Evolutionary conservation across 1,140 invertebrate species (phyloP), one percentile per base, ranked within the genome.

Genomic region (Ceratina australensis): DNA sequence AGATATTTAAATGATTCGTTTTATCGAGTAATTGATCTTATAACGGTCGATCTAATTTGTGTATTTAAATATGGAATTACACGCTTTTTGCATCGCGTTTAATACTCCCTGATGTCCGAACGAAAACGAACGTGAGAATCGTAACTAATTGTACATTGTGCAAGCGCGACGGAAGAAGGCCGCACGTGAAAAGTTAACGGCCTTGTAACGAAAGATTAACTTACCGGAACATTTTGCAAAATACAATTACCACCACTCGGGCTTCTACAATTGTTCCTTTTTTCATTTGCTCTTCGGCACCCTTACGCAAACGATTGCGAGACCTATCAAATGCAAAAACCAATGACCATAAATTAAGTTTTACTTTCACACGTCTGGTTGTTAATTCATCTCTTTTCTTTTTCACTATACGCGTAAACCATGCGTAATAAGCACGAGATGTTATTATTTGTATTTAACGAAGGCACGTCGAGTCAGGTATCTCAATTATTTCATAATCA

Each of bases 201-300:
- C 83, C 83, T 84, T 84, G 83, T 84, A 83, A 83, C 78, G 75
- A 68, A 83, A 84, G 71, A 84, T 83, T 81, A 84, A 83, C 78
- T 83, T 84, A 81, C 42, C 83, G 83, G 67, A 82, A 84, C 81
- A 72, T 77, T 83, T 80, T 83, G 63, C 65, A 79, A 79, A 69
- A 33, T 65, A 56, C 66, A 50, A 59, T 75, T 56, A 59, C 49
- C 33, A 12, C 28, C 65, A 78, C 59, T 26, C 3, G 16, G 66
- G 67, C 33, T n/a, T 22, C 28, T 54, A 26, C 60, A 79, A 79
- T 83, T 20, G 26, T 50, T 76, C 16, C 15, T 28, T 50, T 18
- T 26, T 24, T 18, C 42, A 60, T 52, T n/a, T 54, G 47, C 65
- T 76, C 69, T 73, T 42, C 5, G 2, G 33, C 75, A 42, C 56